Conservation (phyloP, 2,888 invertebrate species). For the Drosophila sordidula region DNA sequence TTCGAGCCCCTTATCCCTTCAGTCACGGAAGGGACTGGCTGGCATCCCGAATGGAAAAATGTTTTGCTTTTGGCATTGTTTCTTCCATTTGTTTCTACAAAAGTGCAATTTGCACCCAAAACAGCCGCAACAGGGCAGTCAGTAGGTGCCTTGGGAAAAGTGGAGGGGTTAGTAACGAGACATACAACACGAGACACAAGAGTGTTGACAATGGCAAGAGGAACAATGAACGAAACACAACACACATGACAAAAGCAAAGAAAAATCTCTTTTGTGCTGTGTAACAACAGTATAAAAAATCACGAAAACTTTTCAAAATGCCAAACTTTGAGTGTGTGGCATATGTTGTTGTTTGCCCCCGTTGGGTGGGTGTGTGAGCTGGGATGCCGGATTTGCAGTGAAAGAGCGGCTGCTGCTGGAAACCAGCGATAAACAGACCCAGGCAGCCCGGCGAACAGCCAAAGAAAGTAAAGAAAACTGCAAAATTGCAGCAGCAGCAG, state of each 20-base stretch:
- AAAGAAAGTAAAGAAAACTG: constrained; percentile 65
- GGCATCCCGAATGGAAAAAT: constrained; percentile 52
- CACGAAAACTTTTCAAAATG: constrained; percentile 68
- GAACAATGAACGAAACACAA: constrained; percentile 55
- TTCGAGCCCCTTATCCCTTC: constrained; percentile 33
- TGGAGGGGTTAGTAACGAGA: constrained; percentile 47
- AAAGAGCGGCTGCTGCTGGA: constrained; percentile 38
- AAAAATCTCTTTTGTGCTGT: constrained; percentile 73
- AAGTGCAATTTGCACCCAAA: constrained; percentile 80
- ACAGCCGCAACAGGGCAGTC: constrained; percentile 57
- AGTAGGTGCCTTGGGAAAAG: background rate
- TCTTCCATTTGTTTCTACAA: constrained; percentile 77
- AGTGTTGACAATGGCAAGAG: constrained; percentile 75
- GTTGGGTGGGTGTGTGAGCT: constrained; percentile 12
- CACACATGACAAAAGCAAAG: constrained; percentile 61
- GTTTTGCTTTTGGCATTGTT: constrained; percentile 74
- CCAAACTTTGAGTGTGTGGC: constrained; percentile 62
- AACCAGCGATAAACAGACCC: constrained; percentile 65
- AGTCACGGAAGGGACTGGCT: constrained; percentile 5
- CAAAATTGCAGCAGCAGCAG: constrained; percentile 70
- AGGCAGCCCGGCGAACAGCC: constrained; percentile 46
- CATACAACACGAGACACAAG: constrained; percentile 49
- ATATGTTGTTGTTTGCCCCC: constrained; percentile 53
- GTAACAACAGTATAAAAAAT: constrained; percentile 66
- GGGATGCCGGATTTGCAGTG: constrained; percentile 22